Evolutionary conservation across 2,888 invertebrate genomes (phyloP).

Genomic region (Stenodera caucasica): DNA sequence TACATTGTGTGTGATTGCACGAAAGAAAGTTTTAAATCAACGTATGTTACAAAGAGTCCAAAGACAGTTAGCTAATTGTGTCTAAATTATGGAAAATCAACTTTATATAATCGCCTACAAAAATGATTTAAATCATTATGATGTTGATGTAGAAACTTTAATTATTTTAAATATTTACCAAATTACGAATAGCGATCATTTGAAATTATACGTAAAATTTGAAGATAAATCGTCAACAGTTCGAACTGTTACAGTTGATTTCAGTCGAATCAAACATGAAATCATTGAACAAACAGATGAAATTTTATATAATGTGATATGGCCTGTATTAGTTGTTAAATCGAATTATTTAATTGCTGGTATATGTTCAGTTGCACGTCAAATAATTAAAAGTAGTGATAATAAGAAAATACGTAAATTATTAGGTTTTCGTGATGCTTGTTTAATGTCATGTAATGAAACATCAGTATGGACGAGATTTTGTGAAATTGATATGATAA

Average conservation of each 20-base stretch:
- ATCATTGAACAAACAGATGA: conserved; percentile 54
- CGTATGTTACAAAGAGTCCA: conserved; percentile 69
- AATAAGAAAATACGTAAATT: conserved; percentile 55
- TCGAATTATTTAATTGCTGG: conserved; percentile 71
- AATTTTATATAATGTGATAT: conserved; percentile 51
- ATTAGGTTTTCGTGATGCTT: conserved; percentile 78
- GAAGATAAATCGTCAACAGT: conserved; percentile 6
- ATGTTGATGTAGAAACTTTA: conserved; percentile 37
- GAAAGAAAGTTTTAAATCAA: conserved; percentile 69
- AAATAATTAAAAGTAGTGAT: conserved; percentile 58
- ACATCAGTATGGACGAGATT: conserved; percentile 88
- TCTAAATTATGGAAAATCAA: conserved; percentile 38
- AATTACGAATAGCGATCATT: conserved; percentile 26
- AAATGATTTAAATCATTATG: conserved; percentile 18
- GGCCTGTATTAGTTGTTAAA: conserved; percentile 65
- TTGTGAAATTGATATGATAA: conserved; percentile 82
- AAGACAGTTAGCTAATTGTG: conserved; percentile 70
- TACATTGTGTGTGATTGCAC: conserved; percentile 64
- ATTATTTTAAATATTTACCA: conserved; percentile 36
- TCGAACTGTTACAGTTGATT: conserved; percentile 43
- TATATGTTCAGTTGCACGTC: conserved; percentile 71
- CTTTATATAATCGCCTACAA: conserved; percentile 33
- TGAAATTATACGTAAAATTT: conserved; percentile 32
- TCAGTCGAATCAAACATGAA: conserved; percentile 50
- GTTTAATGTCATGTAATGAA: conserved; percentile 81